Evolutionary conservation across 1,140 invertebrate species (phyloP).

Genomic region (Drosophila tani): DNA sequence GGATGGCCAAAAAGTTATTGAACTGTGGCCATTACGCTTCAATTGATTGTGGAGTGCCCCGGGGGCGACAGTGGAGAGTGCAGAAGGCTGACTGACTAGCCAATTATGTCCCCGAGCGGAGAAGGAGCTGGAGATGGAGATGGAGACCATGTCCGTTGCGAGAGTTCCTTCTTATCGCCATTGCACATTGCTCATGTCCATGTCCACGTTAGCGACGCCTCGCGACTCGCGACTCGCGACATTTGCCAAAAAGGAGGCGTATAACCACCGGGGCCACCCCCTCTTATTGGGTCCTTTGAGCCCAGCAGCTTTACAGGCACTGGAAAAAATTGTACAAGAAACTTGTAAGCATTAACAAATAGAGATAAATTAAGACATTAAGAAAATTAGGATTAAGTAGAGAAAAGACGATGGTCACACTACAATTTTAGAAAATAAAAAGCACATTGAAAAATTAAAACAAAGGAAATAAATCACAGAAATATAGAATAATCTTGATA

Average conservation of each 20-base stretch:
- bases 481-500: too few species aligned
- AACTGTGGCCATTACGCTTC: conserved; percentile 80
- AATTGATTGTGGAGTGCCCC: conserved; percentile 65
- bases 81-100: conserved; percentile 46
- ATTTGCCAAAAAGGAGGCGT: conserved; percentile 49
- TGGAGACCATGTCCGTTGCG: conserved; percentile 37
- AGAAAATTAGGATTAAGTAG: too few species aligned
- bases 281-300: neutral
- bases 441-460: too few species aligned
- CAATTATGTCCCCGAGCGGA: conserved; percentile 48
- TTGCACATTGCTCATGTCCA: conserved; percentile 75
- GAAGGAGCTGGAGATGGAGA: conserved; percentile 1
- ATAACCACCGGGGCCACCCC: neutral
- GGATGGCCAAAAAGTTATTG: conserved; percentile 76
- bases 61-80: neutral
- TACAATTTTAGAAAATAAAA: too few species aligned
- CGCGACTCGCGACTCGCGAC: conserved; percentile 53
- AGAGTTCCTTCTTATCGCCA: conserved; percentile 65
- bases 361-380: too few species aligned
- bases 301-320: conserved; percentile 2
- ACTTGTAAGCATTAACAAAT: too few species aligned
- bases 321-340: neutral
- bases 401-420: too few species aligned
- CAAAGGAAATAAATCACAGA: too few species aligned
- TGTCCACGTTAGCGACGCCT: conserved; percentile 59